Evolutionary conservation across 2,888 invertebrate genomes (phyloP), one percentile per base, ranked within the genome.

Genomic region (Drosophila stalkeri): DNA sequence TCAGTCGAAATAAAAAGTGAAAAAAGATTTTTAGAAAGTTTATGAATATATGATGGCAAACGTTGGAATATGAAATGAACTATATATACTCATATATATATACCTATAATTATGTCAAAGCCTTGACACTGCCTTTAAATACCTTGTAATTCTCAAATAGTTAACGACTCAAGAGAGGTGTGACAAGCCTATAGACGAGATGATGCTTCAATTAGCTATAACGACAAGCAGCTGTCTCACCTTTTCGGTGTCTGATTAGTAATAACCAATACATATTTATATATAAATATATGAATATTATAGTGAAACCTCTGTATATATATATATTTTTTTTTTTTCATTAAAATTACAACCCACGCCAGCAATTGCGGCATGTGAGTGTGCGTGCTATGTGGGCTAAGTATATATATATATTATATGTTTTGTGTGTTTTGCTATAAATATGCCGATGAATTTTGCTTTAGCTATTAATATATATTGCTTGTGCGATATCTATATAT

Each of bases 381-480:
- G 37, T 41, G n/a, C 14, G n/a, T 35, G 18, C 16, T 18, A 14
- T 51, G 51, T 51, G 49, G 49, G 49, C 33, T 51, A 51, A 18
- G 18, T 51, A 51, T 35, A 51, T 49, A 31, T 51, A 33, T 49
- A 31, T 18, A 11, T 12, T 12, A 9, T 18, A 1, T n/a, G n/a
- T 41, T 18, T 2, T 20, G n/a, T 41, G 11, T 7, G 18, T 23
- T 18, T 47, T 31, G 69, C 57, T 72, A 72, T 64, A 72, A 72
- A 64, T 72, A 72, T 54, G 12, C 47, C 20, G n/a, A 71, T 55
- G 55, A 71, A 41, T 55, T 61, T 52, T 16, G 43, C 12, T 44
- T 33, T 16, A 47, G 41, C 31, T 75, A 59, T 72, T 39, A 37
- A 12, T 43, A 16, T 23, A 27, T 27, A n/a, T 46, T 11, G 37